Percentiles rank a stretch among this genome's conserved stretches.
Evolutionary conservation across 2,888 invertebrate species (phyloP).

Genomic region (Chymomyza fuscimana): DNA sequence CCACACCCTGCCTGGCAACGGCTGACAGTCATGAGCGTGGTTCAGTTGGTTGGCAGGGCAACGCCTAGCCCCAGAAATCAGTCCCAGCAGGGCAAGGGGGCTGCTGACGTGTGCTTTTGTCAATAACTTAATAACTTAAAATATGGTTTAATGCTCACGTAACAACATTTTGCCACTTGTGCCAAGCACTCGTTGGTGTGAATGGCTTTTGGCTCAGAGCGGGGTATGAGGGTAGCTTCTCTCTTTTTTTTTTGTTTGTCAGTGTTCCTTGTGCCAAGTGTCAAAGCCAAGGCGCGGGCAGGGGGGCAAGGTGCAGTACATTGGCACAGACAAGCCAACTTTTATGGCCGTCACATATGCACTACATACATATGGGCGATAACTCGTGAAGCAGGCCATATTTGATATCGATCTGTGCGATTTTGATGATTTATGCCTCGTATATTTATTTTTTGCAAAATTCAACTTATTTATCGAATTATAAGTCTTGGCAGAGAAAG

Average conservation of each 20-base stretch:
- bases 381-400: not conserved
- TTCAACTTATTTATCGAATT: too few relatives aligned
- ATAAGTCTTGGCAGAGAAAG: too few relatives aligned
- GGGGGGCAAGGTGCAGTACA: constrained; percentile 1
- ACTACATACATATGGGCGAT: not conserved
- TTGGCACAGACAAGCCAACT: constrained; percentile 2
- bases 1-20: constrained; percentile 48
- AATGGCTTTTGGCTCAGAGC: constrained; percentile 29
- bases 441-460: too few relatives aligned
- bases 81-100: constrained; percentile 41
- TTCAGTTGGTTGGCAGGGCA: not conserved
- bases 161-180: constrained; percentile 73
- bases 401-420: not conserved
- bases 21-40: constrained; percentile 36
- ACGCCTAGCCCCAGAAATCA: constrained; percentile 13
- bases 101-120: constrained; percentile 64
- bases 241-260: too few relatives aligned
- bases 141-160: constrained; percentile 73
- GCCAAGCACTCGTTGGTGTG: constrained; percentile 50
- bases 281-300: constrained; percentile 33
- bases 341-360: not conserved
- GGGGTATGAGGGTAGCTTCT: not conserved
- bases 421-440: not conserved
- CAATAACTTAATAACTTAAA: constrained; percentile 76
- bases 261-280: not conserved